phyloP scores from a whole-genome alignment of 2,888 invertebrate species.

The Sicus ferrugineus region DNA sequence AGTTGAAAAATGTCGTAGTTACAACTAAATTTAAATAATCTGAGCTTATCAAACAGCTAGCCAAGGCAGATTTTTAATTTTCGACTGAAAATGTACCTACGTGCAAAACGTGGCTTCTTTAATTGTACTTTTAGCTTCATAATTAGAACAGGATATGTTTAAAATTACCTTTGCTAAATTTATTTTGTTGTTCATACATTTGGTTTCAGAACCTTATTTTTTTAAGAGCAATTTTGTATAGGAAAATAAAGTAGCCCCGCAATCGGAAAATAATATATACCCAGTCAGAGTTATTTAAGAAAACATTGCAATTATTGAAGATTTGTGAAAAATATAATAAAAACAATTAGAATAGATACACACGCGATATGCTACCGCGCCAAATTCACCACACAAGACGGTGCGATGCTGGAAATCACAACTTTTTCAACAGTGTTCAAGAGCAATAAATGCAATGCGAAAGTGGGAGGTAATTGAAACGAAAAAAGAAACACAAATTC shows the following conservation, averaged over 20 bases:
- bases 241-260: not conserved
- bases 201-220: not conserved
- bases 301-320: slow-evolving; percentile 20
- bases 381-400: slow-evolving; percentile 15
- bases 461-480: not conserved
- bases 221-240: not conserved
- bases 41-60: too few relatives aligned
- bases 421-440: slow-evolving; percentile 13
- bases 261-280: too few relatives aligned
- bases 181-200: not conserved
- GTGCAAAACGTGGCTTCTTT: too few relatives aligned
- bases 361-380: slow-evolving; percentile 10
- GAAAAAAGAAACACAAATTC: not conserved
- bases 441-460: not conserved
- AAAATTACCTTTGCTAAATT: not conserved
- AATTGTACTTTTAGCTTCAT: too few relatives aligned
- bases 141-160: too few relatives aligned
- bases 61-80: too few relatives aligned
- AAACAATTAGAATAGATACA: slow-evolving; percentile 37
- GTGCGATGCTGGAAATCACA: not conserved
- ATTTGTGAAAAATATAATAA: slow-evolving; percentile 43
- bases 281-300: too few relatives aligned
- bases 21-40: too few relatives aligned
- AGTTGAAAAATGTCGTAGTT: too few relatives aligned
- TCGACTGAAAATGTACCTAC: too few relatives aligned